A percentile compares a stretch with the other conserved stretches of the same genome.
phyloP scores from a whole-genome alignment of 2,113 vertebrate genomes.

The Drymodes brunneopygia region DNA sequence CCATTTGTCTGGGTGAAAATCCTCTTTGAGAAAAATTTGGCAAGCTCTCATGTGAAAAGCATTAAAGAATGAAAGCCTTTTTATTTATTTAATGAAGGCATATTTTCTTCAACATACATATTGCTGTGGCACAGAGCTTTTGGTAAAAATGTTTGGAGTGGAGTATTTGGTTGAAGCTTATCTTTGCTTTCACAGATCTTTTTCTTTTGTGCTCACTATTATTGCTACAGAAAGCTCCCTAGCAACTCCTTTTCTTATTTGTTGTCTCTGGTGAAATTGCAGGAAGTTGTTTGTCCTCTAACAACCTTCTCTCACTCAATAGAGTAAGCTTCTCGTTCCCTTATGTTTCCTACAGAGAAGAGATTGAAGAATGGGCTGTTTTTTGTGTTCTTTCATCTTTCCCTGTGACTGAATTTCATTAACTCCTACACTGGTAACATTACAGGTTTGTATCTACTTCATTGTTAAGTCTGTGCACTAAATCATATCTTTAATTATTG shows the following conservation, averaged over 20 bases:
- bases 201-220: not conserved
- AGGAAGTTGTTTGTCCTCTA: not conserved
- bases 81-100: not conserved
- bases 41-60: not conserved
- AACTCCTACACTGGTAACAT: not conserved
- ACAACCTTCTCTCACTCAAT: not conserved
- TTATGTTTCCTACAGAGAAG: not conserved
- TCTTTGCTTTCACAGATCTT: not conserved
- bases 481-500: not conserved
- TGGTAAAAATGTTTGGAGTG: not conserved
- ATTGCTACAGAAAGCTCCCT: not conserved
- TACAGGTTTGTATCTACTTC: not conserved
- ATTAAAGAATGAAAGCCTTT: not conserved
- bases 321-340: not conserved
- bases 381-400: not conserved
- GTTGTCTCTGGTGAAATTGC: not conserved
- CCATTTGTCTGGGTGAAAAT: not conserved
- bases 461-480: constrained; percentile 7
- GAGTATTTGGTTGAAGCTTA: not conserved
- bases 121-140: not conserved
- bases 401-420: constrained; percentile 17
- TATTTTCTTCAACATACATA: not conserved
- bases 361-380: not conserved
- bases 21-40: not conserved
- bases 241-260: not conserved